phyloP scores from a whole-genome alignment of 2,797 vertebrate species.

The Cephalopachus bancanus region DNA sequence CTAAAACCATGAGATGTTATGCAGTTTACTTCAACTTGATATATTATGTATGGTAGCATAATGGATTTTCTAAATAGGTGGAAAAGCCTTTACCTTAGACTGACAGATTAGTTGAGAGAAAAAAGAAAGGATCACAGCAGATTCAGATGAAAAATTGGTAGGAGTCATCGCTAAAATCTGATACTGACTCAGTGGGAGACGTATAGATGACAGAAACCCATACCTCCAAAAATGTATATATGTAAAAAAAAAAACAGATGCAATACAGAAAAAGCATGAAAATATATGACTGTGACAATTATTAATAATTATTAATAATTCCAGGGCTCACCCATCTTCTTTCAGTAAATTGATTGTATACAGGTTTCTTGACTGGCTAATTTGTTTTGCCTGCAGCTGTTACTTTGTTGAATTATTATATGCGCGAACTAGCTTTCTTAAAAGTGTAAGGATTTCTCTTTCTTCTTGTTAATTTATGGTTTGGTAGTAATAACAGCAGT shows the following conservation, averaged over 20 bases:
- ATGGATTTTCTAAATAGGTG: conserved; percentile 66
- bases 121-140: conserved; percentile 74
- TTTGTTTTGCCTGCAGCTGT: conserved; percentile 41
- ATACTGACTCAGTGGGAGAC: neutral
- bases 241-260: neutral
- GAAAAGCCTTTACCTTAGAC: conserved; percentile 74
- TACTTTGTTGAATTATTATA: conserved; percentile 55
- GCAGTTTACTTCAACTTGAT: conserved; percentile 75
- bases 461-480: conserved; percentile 55
- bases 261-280: neutral
- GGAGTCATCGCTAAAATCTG: conserved; percentile 12
- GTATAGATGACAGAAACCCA: neutral
- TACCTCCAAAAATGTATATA: fast-evolving
- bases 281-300: neutral
- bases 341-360: conserved; percentile 51
- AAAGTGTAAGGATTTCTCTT: conserved; percentile 46
- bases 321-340: neutral
- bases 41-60: conserved; percentile 56
- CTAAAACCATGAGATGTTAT: neutral
- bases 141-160: conserved; percentile 75
- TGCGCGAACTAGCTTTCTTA: neutral
- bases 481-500: neutral
- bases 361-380: conserved; percentile 46
- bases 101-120: conserved; percentile 67
- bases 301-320: conserved; percentile 46